phyloP scores from a whole-genome alignment of 2,888 invertebrate species.

The Acrobasis suavella region DNA sequence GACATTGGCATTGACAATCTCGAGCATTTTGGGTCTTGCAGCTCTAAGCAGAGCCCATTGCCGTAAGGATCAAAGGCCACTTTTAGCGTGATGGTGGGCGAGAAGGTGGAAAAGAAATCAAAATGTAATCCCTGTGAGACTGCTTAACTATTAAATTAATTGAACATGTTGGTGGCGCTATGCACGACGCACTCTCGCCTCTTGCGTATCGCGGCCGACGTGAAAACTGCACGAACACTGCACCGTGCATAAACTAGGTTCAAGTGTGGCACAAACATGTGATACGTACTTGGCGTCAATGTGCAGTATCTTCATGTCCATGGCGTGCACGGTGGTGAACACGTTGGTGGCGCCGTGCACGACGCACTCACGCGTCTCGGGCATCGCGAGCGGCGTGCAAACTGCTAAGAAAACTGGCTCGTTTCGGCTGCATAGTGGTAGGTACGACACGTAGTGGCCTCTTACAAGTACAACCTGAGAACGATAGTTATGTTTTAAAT shows the following conservation, averaged over 20 bases:
- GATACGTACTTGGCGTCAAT: slow-evolving; percentile 95
- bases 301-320: slow-evolving; percentile 99
- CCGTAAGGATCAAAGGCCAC: no score
- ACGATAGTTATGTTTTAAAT: slow-evolving; percentile 6
- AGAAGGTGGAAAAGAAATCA: no score
- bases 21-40: no score
- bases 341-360: slow-evolving; percentile 98
- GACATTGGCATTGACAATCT: no score
- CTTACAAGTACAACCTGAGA: slow-evolving; percentile 96
- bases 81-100: no score
- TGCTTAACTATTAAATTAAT: slow-evolving; percentile 47
- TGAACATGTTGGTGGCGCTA: slow-evolving; percentile 98
- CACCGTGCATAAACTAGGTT: no score
- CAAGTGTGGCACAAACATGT: background rate
- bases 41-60: no score
- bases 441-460: slow-evolving; percentile 96
- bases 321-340: slow-evolving; percentile 97
- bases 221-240: slow-evolving; percentile 84
- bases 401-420: slow-evolving; percentile 98
- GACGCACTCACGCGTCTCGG: slow-evolving; percentile 97
- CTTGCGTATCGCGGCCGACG: slow-evolving; percentile 98
- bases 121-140: no score
- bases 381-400: slow-evolving; percentile 98
- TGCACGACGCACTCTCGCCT: slow-evolving; percentile 97
- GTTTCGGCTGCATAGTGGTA: slow-evolving; percentile 95